Evolutionary conservation across 37 sponge, comb jelly and placozoan genomes (phyloP).

Genomic region (Tethya wilhelma): DNA sequence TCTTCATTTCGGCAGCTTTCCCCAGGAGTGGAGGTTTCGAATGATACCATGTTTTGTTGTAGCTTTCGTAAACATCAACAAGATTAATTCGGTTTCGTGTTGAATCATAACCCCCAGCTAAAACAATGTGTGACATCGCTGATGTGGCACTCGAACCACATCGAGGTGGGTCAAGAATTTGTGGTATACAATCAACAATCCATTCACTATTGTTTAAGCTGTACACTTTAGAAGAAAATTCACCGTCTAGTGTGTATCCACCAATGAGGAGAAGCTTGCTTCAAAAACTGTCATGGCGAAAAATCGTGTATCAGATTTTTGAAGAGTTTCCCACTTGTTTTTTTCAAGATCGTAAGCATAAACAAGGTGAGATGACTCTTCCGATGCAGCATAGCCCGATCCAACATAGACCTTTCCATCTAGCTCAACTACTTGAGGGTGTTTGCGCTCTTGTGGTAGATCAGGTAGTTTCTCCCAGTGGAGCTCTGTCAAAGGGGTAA

Average conservation of each 20-base stretch:
- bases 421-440: slow-evolving; percentile 15
- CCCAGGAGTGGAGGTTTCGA: slow-evolving; percentile 5
- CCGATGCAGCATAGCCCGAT: not conserved
- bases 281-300: slow-evolving; percentile 17
- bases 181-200: not conserved
- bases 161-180: slow-evolving; percentile 11
- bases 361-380: not conserved
- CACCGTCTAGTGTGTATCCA: slow-evolving; percentile 1
- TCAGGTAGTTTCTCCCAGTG: not conserved
- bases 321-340: slow-evolving; percentile 11
- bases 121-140: not conserved
- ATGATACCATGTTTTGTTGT: not conserved
- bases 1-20: slow-evolving; percentile 17
- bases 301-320: not conserved
- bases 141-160: not conserved
- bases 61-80: slow-evolving; percentile 19
- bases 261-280: slow-evolving; percentile 14
- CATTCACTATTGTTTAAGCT: not conserved
- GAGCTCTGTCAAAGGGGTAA: not conserved
- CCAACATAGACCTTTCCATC: slow-evolving; percentile 23
- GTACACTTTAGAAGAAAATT: not conserved
- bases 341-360: not conserved
- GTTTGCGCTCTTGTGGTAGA: not conserved
- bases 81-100: not conserved
- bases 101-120: slow-evolving; percentile 32